Percentiles rank a stretch among this genome's conserved stretches.
These are phyloP conservation scores for Drosophila yooni DNA, from an alignment of 2,888 invertebrate species.

Conservation along the genomic window DNA sequence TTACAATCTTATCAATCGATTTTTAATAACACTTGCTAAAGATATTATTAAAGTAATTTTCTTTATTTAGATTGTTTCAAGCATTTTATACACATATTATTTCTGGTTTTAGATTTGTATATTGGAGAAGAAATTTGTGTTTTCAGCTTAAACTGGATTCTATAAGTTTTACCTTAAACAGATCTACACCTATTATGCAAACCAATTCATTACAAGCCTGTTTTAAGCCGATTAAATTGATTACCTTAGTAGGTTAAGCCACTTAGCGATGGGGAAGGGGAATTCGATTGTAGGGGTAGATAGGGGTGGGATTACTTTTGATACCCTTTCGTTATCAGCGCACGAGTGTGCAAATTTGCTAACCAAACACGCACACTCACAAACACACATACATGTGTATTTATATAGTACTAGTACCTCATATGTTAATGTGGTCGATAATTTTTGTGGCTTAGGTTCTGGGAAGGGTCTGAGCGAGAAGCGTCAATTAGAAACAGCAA, in stretches of 20 bases:
- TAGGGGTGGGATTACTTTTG: constrained; percentile 10
- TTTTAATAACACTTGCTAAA: not conserved
- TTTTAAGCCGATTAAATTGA: constrained; percentile 16
- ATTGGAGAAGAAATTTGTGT: not conserved
- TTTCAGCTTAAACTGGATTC: not conserved
- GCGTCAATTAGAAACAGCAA: not conserved
- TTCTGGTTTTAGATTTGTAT: not conserved
- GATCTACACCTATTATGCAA: not conserved
- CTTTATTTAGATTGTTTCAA: not conserved
- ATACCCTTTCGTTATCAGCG: constrained; percentile 57
- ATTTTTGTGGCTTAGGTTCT: constrained; percentile 46
- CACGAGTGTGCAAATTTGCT: constrained; percentile 52
- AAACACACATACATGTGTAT: not conserved
- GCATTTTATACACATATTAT: not conserved
- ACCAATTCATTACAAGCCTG: constrained; percentile 1
- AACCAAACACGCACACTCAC: constrained; percentile 20
- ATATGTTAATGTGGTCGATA: constrained; percentile 48
- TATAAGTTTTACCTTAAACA: not conserved
- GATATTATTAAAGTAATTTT: not conserved
- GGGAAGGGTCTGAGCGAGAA: constrained; percentile 54
- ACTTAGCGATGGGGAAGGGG: constrained; percentile 14
- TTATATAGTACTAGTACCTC: not conserved
- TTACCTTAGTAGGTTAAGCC: constrained; percentile 32
- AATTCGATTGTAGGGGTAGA: not conserved
- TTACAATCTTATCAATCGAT: not conserved